These are phyloP conservation scores for Mus spretus DNA, from an alignment of 2,797 vertebrate genomes.

Conservation along the genomic window DNA sequence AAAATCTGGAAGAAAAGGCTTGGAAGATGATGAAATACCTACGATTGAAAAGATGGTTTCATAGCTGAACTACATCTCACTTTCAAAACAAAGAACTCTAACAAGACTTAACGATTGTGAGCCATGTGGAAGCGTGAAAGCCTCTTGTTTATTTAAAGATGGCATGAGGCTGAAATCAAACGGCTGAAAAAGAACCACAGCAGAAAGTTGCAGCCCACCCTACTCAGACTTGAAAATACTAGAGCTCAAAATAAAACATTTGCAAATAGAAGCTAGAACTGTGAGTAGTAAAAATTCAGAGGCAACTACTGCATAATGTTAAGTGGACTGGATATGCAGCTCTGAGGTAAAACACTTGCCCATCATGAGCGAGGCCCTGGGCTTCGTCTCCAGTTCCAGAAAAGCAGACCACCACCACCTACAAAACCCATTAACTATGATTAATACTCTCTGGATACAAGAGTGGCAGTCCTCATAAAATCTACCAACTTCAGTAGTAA, in stretches of 20 bases:
- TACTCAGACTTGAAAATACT: background rate
- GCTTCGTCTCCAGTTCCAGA: background rate
- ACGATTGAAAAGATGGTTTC: background rate
- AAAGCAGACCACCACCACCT: background rate
- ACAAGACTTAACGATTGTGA: background rate
- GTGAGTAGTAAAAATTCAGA: background rate
- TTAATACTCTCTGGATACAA: background rate
- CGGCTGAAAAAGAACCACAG: background rate
- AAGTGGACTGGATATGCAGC: background rate
- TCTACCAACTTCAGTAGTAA: background rate
- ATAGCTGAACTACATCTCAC: background rate
- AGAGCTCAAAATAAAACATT: background rate
- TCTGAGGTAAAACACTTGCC: background rate
- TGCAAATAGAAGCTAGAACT: background rate
- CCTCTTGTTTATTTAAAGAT: background rate
- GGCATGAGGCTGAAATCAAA: background rate
- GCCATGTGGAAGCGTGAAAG: background rate
- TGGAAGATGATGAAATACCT: background rate
- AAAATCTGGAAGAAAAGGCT: background rate
- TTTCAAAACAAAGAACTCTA: background rate
- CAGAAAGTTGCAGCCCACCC: background rate
- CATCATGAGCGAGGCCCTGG: background rate
- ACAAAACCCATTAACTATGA: background rate
- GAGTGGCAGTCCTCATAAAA: background rate
- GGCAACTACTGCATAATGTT: background rate